These are phyloP conservation scores for Acrocephalus kingi DNA, from an alignment of 2,113 vertebrate species.

Conservation along the genomic window DNA sequence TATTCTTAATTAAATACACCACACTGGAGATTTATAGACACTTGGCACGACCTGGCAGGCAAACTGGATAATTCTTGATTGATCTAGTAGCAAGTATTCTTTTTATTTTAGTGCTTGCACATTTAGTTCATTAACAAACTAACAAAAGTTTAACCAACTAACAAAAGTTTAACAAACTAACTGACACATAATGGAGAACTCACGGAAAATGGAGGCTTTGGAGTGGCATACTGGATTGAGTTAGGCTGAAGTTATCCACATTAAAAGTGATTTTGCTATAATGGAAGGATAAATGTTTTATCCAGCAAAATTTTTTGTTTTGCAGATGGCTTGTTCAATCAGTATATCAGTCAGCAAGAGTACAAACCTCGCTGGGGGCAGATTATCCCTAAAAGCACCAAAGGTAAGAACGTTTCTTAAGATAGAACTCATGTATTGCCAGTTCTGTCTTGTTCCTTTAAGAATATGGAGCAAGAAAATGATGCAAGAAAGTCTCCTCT, in stretches of 20 bases:
- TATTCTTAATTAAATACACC: conserved; percentile 37
- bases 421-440: not conserved
- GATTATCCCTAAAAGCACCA: conserved; percentile 97
- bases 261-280: not conserved
- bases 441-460: not conserved
- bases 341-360: conserved; percentile 99
- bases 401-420: conserved; percentile 79
- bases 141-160: conserved; percentile 26
- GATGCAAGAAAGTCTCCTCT: not conserved
- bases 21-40: not conserved
- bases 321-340: conserved; percentile 96
- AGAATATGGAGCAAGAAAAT: not conserved
- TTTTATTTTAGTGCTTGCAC: conserved; percentile 31
- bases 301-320: not conserved
- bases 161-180: conserved; percentile 22
- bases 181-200: not conserved
- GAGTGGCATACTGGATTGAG: not conserved
- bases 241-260: not conserved
- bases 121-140: conserved; percentile 13
- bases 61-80: conserved; percentile 17
- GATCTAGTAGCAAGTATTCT: not conserved
- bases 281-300: not conserved
- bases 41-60: conserved; percentile 34
- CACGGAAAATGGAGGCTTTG: not conserved
- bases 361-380: conserved; percentile 99